Conservation (phyloP, 2,888 invertebrate species). For the Lepidocyrtoides sp. region DNA sequence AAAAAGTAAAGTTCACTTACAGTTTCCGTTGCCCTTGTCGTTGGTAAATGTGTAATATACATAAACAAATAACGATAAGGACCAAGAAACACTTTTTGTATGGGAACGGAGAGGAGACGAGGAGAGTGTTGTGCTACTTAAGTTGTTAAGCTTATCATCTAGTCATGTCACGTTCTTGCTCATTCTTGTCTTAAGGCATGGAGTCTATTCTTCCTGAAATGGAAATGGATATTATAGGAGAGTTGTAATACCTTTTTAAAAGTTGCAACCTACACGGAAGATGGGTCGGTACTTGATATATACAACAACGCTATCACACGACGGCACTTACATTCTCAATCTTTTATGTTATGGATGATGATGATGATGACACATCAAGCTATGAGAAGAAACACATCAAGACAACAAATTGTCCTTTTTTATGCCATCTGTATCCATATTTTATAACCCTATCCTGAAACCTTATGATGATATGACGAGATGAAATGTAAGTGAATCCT, state of each 20-base stretch:
- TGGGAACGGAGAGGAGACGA: background rate
- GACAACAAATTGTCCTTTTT: background rate
- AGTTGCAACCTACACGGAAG: background rate
- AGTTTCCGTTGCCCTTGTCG: background rate
- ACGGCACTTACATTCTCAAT: background rate
- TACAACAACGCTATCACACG: background rate
- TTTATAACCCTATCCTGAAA: background rate
- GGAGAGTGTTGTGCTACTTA: no score
- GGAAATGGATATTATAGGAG: slow-evolving; percentile 32
- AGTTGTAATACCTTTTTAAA: background rate
- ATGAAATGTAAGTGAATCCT: background rate
- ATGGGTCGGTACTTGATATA: no score
- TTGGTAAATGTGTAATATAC: slow-evolving; percentile 11
- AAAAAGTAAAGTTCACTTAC: background rate
- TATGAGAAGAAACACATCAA: background rate
- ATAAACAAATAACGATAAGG: slow-evolving; percentile 41
- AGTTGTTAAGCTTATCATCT: background rate
- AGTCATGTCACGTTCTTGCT: slow-evolving; percentile 67
- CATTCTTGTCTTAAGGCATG: slow-evolving; percentile 44
- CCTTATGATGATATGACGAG: background rate
- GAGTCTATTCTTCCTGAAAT: slow-evolving; percentile 44
- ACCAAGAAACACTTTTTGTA: background rate
- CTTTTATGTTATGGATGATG: background rate
- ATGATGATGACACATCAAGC: background rate
- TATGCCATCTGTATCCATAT: slow-evolving; percentile 44